Conservation (phyloP, 2,113 vertebrate species). For the Passer domesticus region DNA sequence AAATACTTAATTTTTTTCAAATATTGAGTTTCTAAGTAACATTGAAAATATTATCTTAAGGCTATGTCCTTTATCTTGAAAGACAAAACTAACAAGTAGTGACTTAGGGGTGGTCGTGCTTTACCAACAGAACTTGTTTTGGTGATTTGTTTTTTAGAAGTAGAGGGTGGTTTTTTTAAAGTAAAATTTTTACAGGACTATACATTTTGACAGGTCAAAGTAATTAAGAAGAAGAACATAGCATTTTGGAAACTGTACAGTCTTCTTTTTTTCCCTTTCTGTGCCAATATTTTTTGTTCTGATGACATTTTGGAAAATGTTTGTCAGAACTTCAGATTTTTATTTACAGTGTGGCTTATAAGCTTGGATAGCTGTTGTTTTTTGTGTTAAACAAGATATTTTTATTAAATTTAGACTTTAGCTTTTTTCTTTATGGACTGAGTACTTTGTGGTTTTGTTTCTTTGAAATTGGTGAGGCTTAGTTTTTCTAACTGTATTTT, state of each 20-base stretch:
- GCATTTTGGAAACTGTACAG: slow-evolving; percentile 58
- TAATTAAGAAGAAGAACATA: slow-evolving; percentile 40
- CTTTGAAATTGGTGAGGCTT: slow-evolving; percentile 38
- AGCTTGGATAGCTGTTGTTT: slow-evolving; percentile 36
- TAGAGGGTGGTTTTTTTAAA: not conserved
- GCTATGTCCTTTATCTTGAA: not conserved
- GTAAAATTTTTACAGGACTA: slow-evolving; percentile 63
- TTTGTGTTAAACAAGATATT: slow-evolving; percentile 39
- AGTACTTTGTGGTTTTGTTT: slow-evolving; percentile 50
- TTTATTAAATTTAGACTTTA: slow-evolving; percentile 56
- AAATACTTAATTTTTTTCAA: slow-evolving; percentile 45
- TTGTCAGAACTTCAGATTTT: slow-evolving; percentile 28
- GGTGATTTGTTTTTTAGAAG: not conserved
- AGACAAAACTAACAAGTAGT: slow-evolving; percentile 40
- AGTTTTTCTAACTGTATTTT: slow-evolving; percentile 56
- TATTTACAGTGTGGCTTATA: slow-evolving; percentile 41
- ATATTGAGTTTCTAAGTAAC: slow-evolving; percentile 19
- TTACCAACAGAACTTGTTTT: slow-evolving; percentile 24
- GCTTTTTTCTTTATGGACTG: not conserved
- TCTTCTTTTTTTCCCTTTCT: slow-evolving; percentile 55
- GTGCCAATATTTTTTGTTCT: slow-evolving; percentile 70
- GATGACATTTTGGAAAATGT: slow-evolving; percentile 49
- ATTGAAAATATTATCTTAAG: not conserved
- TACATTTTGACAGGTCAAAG: slow-evolving; percentile 54
- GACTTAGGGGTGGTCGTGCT: not conserved